Base-by-base conservation (phyloP, 2,888 invertebrate species). In the Acrobasis suavella region DNA sequence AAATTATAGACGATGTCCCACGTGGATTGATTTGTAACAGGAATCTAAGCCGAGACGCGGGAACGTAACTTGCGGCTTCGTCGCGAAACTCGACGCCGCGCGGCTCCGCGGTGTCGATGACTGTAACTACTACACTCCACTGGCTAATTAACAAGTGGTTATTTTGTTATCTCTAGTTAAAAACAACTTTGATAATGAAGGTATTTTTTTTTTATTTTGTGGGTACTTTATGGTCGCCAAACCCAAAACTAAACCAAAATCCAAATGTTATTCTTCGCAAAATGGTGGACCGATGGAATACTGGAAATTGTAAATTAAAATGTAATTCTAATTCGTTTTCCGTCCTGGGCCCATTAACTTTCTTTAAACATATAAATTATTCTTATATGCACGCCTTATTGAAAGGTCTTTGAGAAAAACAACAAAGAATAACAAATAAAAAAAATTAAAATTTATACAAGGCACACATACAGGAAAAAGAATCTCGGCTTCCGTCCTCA, bases 21-120 rank as follows among this genome's bases (percentile, higher is more conserved):
- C 74, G 84, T 75, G 83, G 76, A 74, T 81, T 82, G 77, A 83
- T 85, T 85, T 84, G 85, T 82, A 85, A 87, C 79, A 78, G 81
- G 82, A 86, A 81, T 81, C 74, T 46, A 51, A 51, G 37, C 58
- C 46, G 39, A 58, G 56, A 51, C 62, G 58, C 58, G 63, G 55
- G 58, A 42, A 60, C 50, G 56, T 56, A 60, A 56, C 32, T 60
- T 64, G 59, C 59, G 59, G 59, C 42, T 55, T 63, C 52, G 51
- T 62, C 62, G 62, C 62, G 62, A 62, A 62, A 62, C 62, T 55
- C 62, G 62, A 62, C 55, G 49, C 62, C 52, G 32, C 22, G 16
- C 54, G 38, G 50, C 37, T 50, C 8, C 49, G 16, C 58, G 46
- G 42, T 42, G 60, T 51, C 51, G 14, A 7, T 38, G 52, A 37